A percentile compares a stretch with the other conserved stretches of the same genome.
phyloP scores from a whole-genome alignment of 2,888 invertebrate genomes.

The Cantharis rustica region DNA sequence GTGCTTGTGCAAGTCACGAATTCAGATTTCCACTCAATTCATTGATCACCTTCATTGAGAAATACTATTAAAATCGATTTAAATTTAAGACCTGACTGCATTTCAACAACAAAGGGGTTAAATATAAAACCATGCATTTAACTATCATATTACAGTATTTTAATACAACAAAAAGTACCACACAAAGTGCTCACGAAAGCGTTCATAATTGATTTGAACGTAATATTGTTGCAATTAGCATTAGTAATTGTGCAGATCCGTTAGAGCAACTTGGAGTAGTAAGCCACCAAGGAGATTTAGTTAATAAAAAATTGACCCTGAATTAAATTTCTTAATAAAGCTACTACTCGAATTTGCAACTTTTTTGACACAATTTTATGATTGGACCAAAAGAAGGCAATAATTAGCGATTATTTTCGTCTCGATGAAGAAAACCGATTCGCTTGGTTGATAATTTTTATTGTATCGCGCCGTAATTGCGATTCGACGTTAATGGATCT shows the following conservation, averaged over 20 bases:
- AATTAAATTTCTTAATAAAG: constrained; percentile 2
- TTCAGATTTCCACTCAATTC: too few species aligned
- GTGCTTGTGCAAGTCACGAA: background rate
- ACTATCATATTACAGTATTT: background rate
- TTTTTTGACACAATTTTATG: background rate
- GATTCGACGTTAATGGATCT: constrained; percentile 11
- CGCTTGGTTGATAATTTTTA: background rate
- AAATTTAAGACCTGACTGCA: background rate
- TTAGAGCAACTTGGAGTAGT: background rate
- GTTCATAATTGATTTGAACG: constrained; percentile 17
- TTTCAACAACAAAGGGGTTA: background rate
- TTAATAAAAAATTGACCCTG: background rate
- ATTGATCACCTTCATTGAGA: background rate
- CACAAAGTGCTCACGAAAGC: constrained; percentile 16
- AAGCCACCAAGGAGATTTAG: constrained; percentile 3
- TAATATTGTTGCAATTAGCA: constrained; percentile 7
- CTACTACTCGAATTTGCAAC: background rate
- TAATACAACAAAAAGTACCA: constrained; percentile 4
- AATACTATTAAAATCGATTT: background rate
- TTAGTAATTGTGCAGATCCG: constrained; percentile 16
- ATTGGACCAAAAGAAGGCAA: background rate
- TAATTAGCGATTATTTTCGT: background rate
- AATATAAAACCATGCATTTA: background rate
- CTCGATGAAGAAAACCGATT: background rate
- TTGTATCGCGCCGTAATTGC: constrained; percentile 8